These are phyloP conservation scores for Streptopelia turtur DNA, from an alignment of 2,797 vertebrate genomes.

Conservation along the genomic window DNA sequence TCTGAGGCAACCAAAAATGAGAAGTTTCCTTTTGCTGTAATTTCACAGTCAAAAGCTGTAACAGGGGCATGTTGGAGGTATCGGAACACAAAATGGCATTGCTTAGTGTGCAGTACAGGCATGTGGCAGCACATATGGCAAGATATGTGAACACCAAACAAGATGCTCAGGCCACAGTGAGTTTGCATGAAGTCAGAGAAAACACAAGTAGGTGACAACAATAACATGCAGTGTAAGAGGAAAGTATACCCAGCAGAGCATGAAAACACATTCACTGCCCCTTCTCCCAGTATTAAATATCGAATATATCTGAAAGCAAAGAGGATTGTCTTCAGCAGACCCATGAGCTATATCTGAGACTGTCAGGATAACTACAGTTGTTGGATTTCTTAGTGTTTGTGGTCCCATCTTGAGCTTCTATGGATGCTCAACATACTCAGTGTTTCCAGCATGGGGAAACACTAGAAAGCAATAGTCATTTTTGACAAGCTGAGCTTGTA, in stretches of 20 bases:
- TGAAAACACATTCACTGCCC: background rate
- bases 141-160: background rate
- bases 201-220: background rate
- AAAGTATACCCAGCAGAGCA: background rate
- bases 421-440: background rate
- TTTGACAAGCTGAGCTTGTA: background rate
- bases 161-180: background rate
- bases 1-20: background rate
- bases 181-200: background rate
- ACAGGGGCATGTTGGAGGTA: background rate
- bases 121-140: background rate
- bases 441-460: background rate
- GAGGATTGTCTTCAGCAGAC: background rate
- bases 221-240: background rate
- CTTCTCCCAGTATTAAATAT: background rate
- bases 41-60: background rate
- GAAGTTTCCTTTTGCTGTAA: background rate
- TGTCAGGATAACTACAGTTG: background rate
- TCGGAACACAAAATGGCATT: background rate
- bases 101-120: background rate
- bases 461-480: background rate
- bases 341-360: background rate
- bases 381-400: background rate
- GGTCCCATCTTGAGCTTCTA: background rate
- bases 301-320: background rate